These are phyloP conservation scores for Hirtodrosophila confusa DNA, from an alignment of 2,888 invertebrate genomes.

Conservation along the genomic window DNA sequence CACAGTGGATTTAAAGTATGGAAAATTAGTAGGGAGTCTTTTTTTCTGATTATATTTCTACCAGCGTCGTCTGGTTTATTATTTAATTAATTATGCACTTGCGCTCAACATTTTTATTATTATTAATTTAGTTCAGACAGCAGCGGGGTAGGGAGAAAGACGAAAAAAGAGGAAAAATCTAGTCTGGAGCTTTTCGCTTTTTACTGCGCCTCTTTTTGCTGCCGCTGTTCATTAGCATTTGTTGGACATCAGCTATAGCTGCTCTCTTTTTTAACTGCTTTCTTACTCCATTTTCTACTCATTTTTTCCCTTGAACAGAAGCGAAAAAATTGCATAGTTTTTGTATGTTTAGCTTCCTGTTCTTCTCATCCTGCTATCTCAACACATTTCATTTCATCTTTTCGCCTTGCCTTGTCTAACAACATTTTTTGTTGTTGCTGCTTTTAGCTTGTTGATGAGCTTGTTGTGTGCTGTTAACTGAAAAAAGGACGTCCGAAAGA, in stretches of 20 bases:
- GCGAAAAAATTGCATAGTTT: constrained; percentile 50
- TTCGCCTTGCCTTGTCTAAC: constrained; percentile 19
- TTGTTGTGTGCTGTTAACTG: constrained; percentile 47
- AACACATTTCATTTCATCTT: constrained; percentile 13
- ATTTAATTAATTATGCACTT: constrained; percentile 67
- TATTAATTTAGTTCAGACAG: constrained; percentile 44
- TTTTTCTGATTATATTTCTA: constrained; percentile 20
- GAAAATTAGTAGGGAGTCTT: background rate
- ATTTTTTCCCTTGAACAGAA: constrained; percentile 4
- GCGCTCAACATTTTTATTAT: constrained; percentile 47
- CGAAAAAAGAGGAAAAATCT: constrained; percentile 11
- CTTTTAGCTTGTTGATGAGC: constrained; percentile 50
- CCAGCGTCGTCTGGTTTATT: constrained; percentile 46
- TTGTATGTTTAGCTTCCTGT: constrained; percentile 38
- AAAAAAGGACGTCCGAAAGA: constrained; percentile 10
- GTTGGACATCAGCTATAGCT: constrained; percentile 43
- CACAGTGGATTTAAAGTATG: constrained; percentile 10
- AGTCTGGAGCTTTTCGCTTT: constrained; percentile 27
- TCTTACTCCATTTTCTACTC: background rate
- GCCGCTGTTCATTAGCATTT: constrained; percentile 55
- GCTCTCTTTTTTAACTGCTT: constrained; percentile 3
- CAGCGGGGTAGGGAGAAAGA: background rate
- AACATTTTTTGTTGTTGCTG: constrained; percentile 27
- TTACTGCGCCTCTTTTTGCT: constrained; percentile 8
- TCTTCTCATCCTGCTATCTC: background rate